Evolutionary conservation across 1,140 invertebrate species (phyloP).

Genomic region (Panulirus ornatus): DNA sequence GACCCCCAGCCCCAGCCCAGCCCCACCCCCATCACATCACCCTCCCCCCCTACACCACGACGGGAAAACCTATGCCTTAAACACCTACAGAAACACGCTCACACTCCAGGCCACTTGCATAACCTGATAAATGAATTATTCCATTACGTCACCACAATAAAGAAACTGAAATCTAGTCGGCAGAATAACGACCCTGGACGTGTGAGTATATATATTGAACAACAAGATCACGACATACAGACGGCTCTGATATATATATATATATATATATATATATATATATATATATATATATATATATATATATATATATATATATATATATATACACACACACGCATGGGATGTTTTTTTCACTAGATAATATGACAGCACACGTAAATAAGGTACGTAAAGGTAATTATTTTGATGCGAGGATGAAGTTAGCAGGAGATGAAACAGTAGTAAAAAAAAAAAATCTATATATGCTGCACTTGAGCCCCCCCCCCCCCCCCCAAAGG

Average conservation of each 20-base stretch:
- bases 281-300: slow-evolving; percentile 37
- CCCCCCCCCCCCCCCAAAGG: background rate
- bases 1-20: background rate
- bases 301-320: slow-evolving; percentile 53
- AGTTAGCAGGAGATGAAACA: background rate
- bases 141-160: too few relatives aligned
- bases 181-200: too few relatives aligned
- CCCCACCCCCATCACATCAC: slow-evolving; percentile 1
- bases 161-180: too few relatives aligned
- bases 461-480: background rate
- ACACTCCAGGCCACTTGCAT: too few relatives aligned
- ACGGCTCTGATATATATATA: background rate
- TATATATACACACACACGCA: slow-evolving; percentile 42
- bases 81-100: too few relatives aligned
- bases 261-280: background rate
- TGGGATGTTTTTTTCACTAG: background rate
- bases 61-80: background rate
- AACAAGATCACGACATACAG: too few relatives aligned
- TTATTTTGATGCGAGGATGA: background rate
- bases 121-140: too few relatives aligned
- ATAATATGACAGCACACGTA: background rate
- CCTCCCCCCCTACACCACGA: background rate
- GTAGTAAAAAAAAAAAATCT: background rate
- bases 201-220: too few relatives aligned
- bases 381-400: background rate